Evolutionary conservation across 2,888 invertebrate species (phyloP).

Genomic region (Parnassius glacialis): DNA sequence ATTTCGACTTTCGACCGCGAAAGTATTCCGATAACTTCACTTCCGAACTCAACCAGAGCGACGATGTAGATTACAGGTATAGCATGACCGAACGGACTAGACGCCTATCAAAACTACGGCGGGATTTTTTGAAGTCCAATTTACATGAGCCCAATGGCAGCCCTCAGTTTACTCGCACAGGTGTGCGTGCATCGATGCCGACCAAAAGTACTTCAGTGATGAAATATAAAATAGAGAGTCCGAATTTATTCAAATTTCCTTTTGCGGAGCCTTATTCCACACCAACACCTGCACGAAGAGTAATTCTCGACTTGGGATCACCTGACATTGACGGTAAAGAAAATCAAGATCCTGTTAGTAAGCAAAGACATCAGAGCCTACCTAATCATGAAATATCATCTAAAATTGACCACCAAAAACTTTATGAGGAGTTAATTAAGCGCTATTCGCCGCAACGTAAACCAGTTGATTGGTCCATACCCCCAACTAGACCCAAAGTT

Average conservation of each 20-base stretch:
- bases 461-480: conserved; percentile 70
- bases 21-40: conserved; percentile 75
- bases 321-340: conserved; percentile 59
- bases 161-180: conserved; percentile 59
- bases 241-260: conserved; percentile 74
- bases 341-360: conserved; percentile 53
- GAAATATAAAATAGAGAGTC: conserved; percentile 72
- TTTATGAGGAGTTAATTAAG: conserved; percentile 70
- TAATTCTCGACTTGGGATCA: conserved; percentile 58
- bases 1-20: conserved; percentile 64
- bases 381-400: conserved; percentile 50
- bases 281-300: conserved; percentile 65
- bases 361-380: conserved; percentile 54
- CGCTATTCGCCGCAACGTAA: conserved; percentile 74
- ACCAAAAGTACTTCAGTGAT: conserved; percentile 51
- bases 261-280: conserved; percentile 74
- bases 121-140: conserved; percentile 71
- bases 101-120: conserved; percentile 65
- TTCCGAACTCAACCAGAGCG: conserved; percentile 69
- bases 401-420: conserved; percentile 67
- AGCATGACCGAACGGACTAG: conserved; percentile 70
- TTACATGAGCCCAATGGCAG: conserved; percentile 63
- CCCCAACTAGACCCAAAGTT: conserved; percentile 70
- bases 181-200: conserved; percentile 67
- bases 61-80: conserved; percentile 69